Evolutionary conservation across 2,888 invertebrate genomes (phyloP).

Genomic region (Nemoura dubitans): DNA sequence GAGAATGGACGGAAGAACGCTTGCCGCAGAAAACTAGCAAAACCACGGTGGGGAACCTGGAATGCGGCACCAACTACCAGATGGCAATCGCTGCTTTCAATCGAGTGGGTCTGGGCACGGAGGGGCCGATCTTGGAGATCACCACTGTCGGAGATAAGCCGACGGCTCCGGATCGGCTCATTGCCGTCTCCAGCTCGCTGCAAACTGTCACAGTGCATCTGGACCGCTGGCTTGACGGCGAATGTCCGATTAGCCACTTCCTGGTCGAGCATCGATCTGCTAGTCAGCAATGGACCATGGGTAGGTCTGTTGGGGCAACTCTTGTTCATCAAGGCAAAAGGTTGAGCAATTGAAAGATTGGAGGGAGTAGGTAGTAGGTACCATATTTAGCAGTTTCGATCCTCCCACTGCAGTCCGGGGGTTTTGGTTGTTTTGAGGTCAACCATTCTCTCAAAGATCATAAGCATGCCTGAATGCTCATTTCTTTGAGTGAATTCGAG

Average conservation of each 20-base stretch:
- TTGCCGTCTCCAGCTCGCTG: constrained; percentile 46
- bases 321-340: too few species aligned
- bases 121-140: constrained; percentile 52
- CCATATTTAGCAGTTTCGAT: too few species aligned
- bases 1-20: constrained; percentile 53
- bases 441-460: too few species aligned
- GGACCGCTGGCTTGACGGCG: constrained; percentile 53
- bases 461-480: too few species aligned
- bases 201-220: constrained; percentile 52
- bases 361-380: too few species aligned
- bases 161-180: constrained; percentile 43
- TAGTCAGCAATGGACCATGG: constrained; percentile 48
- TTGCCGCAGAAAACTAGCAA: constrained; percentile 51
- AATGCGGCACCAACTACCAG: constrained; percentile 56
- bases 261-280: constrained; percentile 50
- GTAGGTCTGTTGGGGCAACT: constrained; percentile 31
- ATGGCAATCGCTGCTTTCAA: constrained; percentile 55
- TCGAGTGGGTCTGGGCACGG: constrained; percentile 54
- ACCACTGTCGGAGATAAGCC: constrained; percentile 49
- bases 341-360: too few species aligned
- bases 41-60: constrained; percentile 52
- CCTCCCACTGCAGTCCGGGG: too few species aligned
- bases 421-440: too few species aligned
- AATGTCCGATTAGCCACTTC: constrained; percentile 54
- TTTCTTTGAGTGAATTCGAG: too few species aligned